Conservation (phyloP, 2,113 vertebrate species). For the Smithornis capensis region DNA sequence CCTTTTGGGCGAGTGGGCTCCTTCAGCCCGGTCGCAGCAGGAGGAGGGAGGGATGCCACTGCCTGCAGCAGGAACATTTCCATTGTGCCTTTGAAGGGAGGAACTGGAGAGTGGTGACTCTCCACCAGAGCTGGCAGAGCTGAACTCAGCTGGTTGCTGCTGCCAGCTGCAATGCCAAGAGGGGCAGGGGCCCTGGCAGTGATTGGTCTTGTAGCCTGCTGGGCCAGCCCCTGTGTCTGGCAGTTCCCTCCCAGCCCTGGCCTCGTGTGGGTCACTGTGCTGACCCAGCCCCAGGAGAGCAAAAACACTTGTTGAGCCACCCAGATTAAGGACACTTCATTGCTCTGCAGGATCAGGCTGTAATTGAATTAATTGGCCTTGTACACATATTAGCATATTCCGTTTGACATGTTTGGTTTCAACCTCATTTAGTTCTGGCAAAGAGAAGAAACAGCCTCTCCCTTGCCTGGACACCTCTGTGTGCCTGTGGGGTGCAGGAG, state of each 20-base stretch:
- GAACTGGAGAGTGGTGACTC: background rate
- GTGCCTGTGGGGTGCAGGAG: background rate
- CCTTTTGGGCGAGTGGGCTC: background rate
- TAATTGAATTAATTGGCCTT: background rate
- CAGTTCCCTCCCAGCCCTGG: background rate
- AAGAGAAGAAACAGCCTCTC: background rate
- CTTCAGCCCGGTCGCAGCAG: background rate
- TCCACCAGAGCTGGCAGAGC: background rate
- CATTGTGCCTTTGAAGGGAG: background rate
- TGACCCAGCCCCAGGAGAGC: background rate
- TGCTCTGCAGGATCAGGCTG: background rate
- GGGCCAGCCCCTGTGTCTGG: background rate
- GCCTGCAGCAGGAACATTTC: background rate
- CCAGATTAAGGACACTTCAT: background rate
- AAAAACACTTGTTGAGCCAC: background rate
- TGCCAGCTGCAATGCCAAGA: background rate
- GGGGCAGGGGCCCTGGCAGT: too few relatives aligned
- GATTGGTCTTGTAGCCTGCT: accelerated
- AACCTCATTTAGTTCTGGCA: background rate
- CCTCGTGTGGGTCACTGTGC: background rate
- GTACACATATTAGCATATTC: background rate
- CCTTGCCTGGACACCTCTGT: background rate
- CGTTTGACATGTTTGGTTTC: conserved; percentile 3
- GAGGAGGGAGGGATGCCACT: background rate
- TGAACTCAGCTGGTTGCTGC: background rate